Evolutionary conservation across 23 tunicate genomes (phyloP), one percentile per base, ranked within the genome.

Genomic region (Styela clava): DNA sequence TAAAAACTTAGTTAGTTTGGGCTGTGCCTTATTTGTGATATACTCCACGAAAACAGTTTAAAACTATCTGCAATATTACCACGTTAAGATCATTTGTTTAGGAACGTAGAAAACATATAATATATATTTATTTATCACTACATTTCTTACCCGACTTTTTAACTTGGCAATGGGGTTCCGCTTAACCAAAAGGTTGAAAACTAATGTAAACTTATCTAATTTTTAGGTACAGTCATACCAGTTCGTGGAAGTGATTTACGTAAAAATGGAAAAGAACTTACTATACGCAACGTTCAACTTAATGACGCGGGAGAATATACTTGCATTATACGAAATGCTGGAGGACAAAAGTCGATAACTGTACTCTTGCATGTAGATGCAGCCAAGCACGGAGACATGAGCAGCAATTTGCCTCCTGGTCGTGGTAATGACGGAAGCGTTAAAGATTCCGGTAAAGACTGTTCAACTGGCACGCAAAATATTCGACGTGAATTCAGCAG

Each of bases 241-340:
- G 12, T 44, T 44, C 56, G 56, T 44, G 56, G 56, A 12, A 44
- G 12, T 12, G 56, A 44, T 44, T 44, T 44, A 12, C 56, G 56
- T 44, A 34, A 71, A 27, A 71, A 71, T 71, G 37, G 24, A 3
- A 32, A 34, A 5, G 12, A 30, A 0, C 64, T 76, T 25, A 21
- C 27, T 16, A 25, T 76, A 52, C 33, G 37, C 1, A 56, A 76
- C 37, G 65, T 44, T 20, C 31, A 29, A 44, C 67, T 76, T 24
- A 52, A 36, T 22, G 81, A 76, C 65, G 32, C 16, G 2, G 81
- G 81, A 52, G 37, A 76, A 52, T 76, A 76, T 56, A 52, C 27
- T 18, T 76, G 81, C 33, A 26, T 76, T 23, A 27, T 52, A 22
- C 81, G 81, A 33, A 33, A 36, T n/a, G 81, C 81, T 24, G 81